Evolutionary conservation across 2,888 invertebrate genomes (phyloP).

Genomic region (Macropis europaea): DNA sequence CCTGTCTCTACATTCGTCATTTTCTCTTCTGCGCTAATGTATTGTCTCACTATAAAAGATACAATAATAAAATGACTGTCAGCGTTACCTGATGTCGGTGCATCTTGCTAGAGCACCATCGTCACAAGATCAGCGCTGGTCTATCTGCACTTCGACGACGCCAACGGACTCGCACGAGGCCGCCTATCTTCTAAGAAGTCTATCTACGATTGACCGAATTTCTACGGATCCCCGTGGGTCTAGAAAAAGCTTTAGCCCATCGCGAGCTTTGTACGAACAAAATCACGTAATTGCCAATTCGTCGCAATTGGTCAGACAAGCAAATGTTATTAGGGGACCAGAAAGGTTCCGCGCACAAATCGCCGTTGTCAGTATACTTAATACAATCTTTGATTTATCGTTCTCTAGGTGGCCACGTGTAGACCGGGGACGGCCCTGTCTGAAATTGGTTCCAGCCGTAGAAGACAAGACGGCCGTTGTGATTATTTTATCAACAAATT

Average conservation of each 20-base stretch:
- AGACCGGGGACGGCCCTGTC: slow-evolving; percentile 53
- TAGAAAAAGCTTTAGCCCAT: slow-evolving; percentile 26
- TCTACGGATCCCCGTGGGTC: not conserved
- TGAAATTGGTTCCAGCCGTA: slow-evolving; percentile 53
- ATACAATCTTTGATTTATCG: slow-evolving; percentile 38
- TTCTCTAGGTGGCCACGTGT: slow-evolving; percentile 30
- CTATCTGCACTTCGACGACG: too few relatives aligned
- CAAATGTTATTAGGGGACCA: slow-evolving; percentile 33
- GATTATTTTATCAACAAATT: slow-evolving; percentile 66
- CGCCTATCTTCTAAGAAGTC: too few relatives aligned
- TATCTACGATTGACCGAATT: not conserved
- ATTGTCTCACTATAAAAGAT: too few relatives aligned
- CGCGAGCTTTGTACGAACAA: slow-evolving; percentile 36
- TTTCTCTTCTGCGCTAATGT: too few relatives aligned
- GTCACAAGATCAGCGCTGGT: too few relatives aligned
- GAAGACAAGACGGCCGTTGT: slow-evolving; percentile 52
- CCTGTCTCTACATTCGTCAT: not conserved
- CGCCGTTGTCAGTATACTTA: slow-evolving; percentile 15
- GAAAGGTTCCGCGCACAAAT: slow-evolving; percentile 33
- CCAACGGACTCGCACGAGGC: too few relatives aligned
- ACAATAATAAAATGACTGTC: too few relatives aligned
- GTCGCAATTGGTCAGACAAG: slow-evolving; percentile 36
- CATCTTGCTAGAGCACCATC: too few relatives aligned
- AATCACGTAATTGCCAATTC: slow-evolving; percentile 38
- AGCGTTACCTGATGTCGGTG: too few relatives aligned